These are phyloP conservation scores for Caracal caracal DNA, from an alignment of 2,113 vertebrate species.

Conservation along the genomic window DNA sequence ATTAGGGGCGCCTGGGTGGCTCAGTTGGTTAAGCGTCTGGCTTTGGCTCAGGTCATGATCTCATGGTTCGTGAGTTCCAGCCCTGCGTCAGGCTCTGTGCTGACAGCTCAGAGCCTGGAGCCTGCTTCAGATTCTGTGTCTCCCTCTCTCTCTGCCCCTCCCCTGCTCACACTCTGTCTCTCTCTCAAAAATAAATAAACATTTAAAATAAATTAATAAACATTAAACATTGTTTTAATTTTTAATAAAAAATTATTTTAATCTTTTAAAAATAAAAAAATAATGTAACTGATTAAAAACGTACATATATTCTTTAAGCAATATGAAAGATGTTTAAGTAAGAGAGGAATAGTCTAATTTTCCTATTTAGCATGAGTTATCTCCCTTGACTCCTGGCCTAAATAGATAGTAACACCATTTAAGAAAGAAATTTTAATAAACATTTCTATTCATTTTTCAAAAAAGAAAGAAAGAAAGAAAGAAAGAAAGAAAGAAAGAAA, in stretches of 20 bases:
- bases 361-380: neutral
- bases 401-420: slow-evolving; percentile 31
- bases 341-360: slow-evolving; percentile 11
- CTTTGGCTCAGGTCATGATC: too few species aligned
- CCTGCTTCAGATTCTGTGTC: too few species aligned
- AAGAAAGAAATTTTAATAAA: slow-evolving; percentile 49
- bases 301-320: slow-evolving; percentile 4
- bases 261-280: neutral
- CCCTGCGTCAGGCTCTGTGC: too few species aligned
- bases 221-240: too few species aligned
- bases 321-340: slow-evolving; percentile 6
- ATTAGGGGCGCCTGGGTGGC: too few species aligned
- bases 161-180: too few species aligned
- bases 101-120: too few species aligned
- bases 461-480: neutral
- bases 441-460: slow-evolving; percentile 3
- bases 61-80: too few species aligned
- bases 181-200: too few species aligned
- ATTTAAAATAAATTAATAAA: too few species aligned
- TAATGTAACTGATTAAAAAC: slow-evolving; percentile 32
- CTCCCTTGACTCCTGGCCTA: slow-evolving; percentile 8
- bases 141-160: too few species aligned
- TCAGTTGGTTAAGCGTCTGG: too few species aligned
- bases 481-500: neutral
- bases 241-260: neutral